Conservation (phyloP, 2,888 invertebrate species). For the Anarsia innoxiella region DNA sequence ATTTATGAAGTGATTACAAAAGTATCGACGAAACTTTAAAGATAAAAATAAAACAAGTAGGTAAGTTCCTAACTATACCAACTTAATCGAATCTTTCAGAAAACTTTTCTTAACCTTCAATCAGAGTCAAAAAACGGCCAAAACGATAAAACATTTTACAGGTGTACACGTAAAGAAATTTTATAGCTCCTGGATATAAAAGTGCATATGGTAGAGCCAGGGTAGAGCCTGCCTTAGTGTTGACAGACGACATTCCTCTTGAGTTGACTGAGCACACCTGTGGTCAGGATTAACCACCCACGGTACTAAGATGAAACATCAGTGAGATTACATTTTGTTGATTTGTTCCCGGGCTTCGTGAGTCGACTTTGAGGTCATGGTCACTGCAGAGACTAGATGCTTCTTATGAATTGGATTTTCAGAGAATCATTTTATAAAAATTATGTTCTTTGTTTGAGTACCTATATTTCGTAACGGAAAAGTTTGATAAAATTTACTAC, state of each 20-base stretch:
- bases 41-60: too few species aligned
- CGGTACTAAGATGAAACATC: conserved; percentile 18
- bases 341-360: conserved; percentile 12
- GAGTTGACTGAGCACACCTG: conserved; percentile 31
- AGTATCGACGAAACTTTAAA: too few species aligned
- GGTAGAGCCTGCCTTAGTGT: too few species aligned
- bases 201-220: conserved; percentile 16
- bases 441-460: too few species aligned
- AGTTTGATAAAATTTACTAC: too few species aligned
- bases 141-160: background rate
- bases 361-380: conserved; percentile 7
- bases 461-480: too few species aligned
- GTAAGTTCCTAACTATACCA: too few species aligned
- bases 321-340: conserved; percentile 27
- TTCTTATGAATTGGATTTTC: too few species aligned
- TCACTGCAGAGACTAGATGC: background rate
- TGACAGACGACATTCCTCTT: conserved; percentile 30
- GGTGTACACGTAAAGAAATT: background rate
- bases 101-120: too few species aligned
- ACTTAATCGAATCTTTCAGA: too few species aligned
- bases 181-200: background rate
- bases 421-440: too few species aligned
- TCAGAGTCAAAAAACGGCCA: background rate
- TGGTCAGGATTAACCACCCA: conserved; percentile 24
- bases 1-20: too few species aligned